These are phyloP conservation scores for Salticus scenicus DNA, from an alignment of 2,888 invertebrate species.

Conservation along the genomic window DNA sequence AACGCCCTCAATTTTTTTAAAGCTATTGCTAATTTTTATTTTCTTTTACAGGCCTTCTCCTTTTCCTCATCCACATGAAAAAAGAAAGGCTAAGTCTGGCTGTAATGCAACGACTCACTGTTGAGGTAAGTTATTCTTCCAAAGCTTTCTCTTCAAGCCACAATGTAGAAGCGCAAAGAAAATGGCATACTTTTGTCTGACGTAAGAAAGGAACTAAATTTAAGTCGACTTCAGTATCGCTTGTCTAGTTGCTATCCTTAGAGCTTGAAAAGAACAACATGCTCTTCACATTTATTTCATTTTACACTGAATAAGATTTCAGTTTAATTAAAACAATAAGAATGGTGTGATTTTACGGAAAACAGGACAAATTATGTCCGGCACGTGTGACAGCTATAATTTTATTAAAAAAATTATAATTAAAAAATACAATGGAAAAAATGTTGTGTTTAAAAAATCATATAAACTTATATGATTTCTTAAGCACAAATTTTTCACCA, in stretches of 20 bases:
- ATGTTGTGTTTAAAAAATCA: too few relatives aligned
- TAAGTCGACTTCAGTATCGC: constrained; percentile 61
- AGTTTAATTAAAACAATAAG: too few relatives aligned
- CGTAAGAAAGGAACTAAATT: constrained; percentile 64
- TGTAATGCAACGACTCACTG: constrained; percentile 50
- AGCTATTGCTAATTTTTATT: too few relatives aligned
- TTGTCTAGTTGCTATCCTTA: constrained; percentile 67
- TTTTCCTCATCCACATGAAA: constrained; percentile 56
- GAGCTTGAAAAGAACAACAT: constrained; percentile 28
- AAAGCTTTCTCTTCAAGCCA: constrained; percentile 54
- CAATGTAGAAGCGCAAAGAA: constrained; percentile 60
- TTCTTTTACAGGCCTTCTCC: constrained; percentile 50
- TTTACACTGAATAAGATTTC: neutral
- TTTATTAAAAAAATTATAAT: too few relatives aligned
- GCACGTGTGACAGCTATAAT: too few relatives aligned
- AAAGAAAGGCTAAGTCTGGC: constrained; percentile 56
- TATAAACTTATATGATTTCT: too few relatives aligned
- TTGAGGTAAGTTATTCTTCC: constrained; percentile 58
- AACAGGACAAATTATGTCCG: too few relatives aligned
- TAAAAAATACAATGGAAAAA: too few relatives aligned
- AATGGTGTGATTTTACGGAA: too few relatives aligned
- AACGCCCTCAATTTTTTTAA: constrained; percentile 14
- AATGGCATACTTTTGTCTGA: constrained; percentile 68
- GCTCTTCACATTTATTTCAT: constrained; percentile 31
- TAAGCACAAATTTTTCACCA: too few relatives aligned